Base-by-base conservation (phyloP, 2,113 vertebrate species). In the Zeus faber region DNA sequence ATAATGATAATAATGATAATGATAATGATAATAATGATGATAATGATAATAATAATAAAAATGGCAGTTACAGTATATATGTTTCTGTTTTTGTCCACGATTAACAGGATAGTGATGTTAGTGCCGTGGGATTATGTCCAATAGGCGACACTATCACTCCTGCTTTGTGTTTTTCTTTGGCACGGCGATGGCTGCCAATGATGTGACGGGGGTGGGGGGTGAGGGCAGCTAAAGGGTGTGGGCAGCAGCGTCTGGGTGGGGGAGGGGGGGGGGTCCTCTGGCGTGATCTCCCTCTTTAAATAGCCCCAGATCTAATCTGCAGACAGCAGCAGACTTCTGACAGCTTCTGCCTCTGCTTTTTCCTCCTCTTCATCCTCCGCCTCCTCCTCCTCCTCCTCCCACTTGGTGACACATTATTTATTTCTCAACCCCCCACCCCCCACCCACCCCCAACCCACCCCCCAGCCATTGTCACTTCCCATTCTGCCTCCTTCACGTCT, bases 381-480 rank as follows among this genome's bases (percentile, higher is more conserved):
- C n/a, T n/a, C n/a, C n/a, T n/a, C n/a, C n/a, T n/a, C n/a, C 10
- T 61, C 65, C 80, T 86, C 80, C 85, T 84, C 82, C 80, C 76
- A 82, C 78, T 82, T 81, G 80, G 79, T 87, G 85, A 83, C 83
- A 87, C 76, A 78, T 85, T 87, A 69, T 88, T 76, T 87, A 78
- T 75, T 77, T 82, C 74, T 81, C 74, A 81, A 24, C 60, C 22
- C 33, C 11, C 80, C 13, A 58, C 74, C 86, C 75, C n/a, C n/a
- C n/a, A n/a, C n/a, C n/a, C n/a, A n/a, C n/a, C n/a, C n/a, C n/a
- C n/a, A n/a, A n/a, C n/a, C n/a, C n/a, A n/a, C 74, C 88, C 84
- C 81, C 77, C 70, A 89, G 85, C 85, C 76, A 77, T 85, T 90
- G 88, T 89, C 89, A 88, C 80, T 88, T 88, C 81, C n/a, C 58